Percentiles rank a stretch among this genome's conserved stretches.
Conservation (phyloP, 1,140 invertebrate genomes). For the Protaetia brevitarsis region DNA sequence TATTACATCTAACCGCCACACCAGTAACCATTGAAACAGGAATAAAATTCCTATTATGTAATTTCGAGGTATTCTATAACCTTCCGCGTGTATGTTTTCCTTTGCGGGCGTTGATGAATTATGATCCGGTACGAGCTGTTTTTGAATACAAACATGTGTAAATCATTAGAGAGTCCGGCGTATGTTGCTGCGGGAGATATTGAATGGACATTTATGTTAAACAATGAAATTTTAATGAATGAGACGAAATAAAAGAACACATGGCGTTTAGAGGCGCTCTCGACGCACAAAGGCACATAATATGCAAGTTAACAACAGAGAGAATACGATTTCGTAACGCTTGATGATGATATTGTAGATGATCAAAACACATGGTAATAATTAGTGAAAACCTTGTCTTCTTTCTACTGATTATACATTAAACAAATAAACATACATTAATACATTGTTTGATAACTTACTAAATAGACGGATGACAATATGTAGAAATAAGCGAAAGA, state of each 20-base stretch:
- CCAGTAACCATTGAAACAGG: neutral
- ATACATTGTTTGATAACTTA: too few species aligned
- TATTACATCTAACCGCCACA: neutral
- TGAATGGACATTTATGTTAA: slow-evolving; percentile 18
- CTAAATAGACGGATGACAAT: too few species aligned
- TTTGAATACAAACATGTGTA: slow-evolving; percentile 7
- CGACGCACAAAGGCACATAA: too few species aligned
- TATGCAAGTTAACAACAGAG: too few species aligned
- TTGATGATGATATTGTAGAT: too few species aligned
- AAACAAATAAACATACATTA: too few species aligned
- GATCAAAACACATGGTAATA: too few species aligned
- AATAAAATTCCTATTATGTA: slow-evolving; percentile 6
- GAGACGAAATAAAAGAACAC: neutral
- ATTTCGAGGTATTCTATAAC: neutral
- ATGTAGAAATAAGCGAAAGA: too few species aligned
- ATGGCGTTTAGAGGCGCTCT: too few species aligned
- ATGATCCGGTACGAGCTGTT: neutral
- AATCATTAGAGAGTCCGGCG: neutral
- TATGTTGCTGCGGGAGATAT: neutral
- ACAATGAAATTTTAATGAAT: slow-evolving; percentile 17
- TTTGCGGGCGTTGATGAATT: neutral
- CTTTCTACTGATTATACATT: too few species aligned
- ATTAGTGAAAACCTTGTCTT: too few species aligned
- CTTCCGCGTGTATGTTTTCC: neutral
- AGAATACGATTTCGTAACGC: too few species aligned